Evolutionary conservation across 2,888 invertebrate species (phyloP), one percentile per base, ranked within the genome.

Genomic region (Athrips mouffetella): DNA sequence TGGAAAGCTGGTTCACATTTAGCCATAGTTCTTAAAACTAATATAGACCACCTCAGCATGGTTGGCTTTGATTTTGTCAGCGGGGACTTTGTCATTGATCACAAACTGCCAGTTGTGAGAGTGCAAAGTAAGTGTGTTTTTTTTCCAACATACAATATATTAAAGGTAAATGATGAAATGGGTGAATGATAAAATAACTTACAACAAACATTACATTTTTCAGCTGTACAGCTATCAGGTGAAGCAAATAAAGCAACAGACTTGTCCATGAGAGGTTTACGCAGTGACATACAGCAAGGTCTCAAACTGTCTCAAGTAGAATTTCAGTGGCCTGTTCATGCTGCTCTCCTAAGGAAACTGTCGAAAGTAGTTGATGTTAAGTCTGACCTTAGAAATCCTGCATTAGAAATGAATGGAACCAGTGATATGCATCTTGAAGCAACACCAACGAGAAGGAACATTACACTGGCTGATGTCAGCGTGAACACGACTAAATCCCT

Each of bases 1-100:
- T 96, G 96, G 96, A 94, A 92, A 67, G 92, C 92, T 45, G 91
- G 92, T 45, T 92, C 93, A 55, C 91, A 92, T 70, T 90, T 96
- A 65, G 93, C 93, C 45, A 87, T 95, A 57, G 91, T 96, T 53
- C 65, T 96, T 48, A 93, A 93, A 74, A 94, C 94, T 37, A 94
- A 95, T 70, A 89, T 94, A 60, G 92, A 93, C 65, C 91, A 93
- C 63, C 90, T 96, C 40, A 92, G 94, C 52, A 90, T 92, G 59
- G 89, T 95, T 54, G 91, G 93, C 41, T 91, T 92, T 55, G 91
- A 92, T 62, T 93, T 94, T 76, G 91, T 94, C 70, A 91, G 92
- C 62, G 92, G 91, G 63, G 85, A 92, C 71, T 90, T 94, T 66
- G 91, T 92, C 61, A 92, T 96, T 62, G 94, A 95, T 71, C 94